Percentiles rank a stretch among this genome's conserved stretches.
These are phyloP conservation scores for Pseudomyrmex dendroicus DNA, from an alignment of 1,140 invertebrate species.

Conservation along the genomic window DNA sequence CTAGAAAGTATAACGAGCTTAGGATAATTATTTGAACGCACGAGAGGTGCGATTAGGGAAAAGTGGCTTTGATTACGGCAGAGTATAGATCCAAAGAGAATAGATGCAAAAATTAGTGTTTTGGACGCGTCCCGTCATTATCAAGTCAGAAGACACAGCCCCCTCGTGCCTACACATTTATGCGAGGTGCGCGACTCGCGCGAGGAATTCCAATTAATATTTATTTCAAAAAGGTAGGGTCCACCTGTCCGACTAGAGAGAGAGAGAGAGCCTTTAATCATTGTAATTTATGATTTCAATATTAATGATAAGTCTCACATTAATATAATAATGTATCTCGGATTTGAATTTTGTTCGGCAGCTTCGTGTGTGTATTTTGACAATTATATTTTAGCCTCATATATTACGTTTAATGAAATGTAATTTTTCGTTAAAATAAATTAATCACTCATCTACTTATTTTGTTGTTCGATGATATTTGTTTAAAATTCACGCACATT, in stretches of 20 bases:
- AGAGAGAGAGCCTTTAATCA: constrained; percentile 35
- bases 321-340: constrained; percentile 37
- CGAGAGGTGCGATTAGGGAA: constrained; percentile 36
- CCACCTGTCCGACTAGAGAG: constrained; percentile 17
- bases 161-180: constrained; percentile 40
- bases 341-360: constrained; percentile 31
- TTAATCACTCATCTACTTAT: constrained; percentile 22
- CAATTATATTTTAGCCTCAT: constrained; percentile 39
- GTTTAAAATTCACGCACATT: too few species aligned
- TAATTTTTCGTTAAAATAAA: constrained; percentile 25
- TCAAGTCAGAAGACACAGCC: constrained; percentile 46
- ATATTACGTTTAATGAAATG: constrained; percentile 37
- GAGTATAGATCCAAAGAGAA: constrained; percentile 32
- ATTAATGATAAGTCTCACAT: constrained; percentile 56
- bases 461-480: not conserved
- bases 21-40: constrained; percentile 36
- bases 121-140: constrained; percentile 40
- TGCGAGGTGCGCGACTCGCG: not conserved
- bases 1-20: constrained; percentile 15
- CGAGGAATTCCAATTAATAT: constrained; percentile 59
- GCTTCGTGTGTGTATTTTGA: constrained; percentile 11
- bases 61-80: constrained; percentile 44
- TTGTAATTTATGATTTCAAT: constrained; percentile 54
- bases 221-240: constrained; percentile 54
- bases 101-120: constrained; percentile 57